Conservation (phyloP, 2,888 invertebrate genomes). For the Scaptomyza cyrtandrae region DNA sequence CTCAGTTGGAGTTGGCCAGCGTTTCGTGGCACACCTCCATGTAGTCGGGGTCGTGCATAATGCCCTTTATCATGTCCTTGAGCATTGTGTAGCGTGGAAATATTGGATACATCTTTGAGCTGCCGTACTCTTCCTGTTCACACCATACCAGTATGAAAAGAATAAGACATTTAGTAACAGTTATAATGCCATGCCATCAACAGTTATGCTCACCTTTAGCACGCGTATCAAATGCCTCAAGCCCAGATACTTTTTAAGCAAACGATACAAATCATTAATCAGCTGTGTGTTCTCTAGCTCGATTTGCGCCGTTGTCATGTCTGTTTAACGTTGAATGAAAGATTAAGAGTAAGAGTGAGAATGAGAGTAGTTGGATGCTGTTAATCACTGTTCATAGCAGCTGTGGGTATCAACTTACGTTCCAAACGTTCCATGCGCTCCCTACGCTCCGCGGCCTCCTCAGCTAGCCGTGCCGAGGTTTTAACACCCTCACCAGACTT, state of each 20-base stretch:
- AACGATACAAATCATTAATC: slow-evolving; percentile 95
- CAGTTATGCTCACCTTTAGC: slow-evolving; percentile 88
- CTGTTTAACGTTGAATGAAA: slow-evolving; percentile 85
- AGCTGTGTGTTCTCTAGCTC: slow-evolving; percentile 97
- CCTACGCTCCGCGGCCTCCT: slow-evolving; percentile 93
- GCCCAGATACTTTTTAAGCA: slow-evolving; percentile 96
- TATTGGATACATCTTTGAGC: slow-evolving; percentile 96
- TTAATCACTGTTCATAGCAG: slow-evolving; percentile 26
- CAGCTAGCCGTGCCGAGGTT: slow-evolving; percentile 92
- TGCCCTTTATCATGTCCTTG: slow-evolving; percentile 98
- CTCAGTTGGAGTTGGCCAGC: slow-evolving; percentile 87
- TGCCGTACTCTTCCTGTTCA: slow-evolving; percentile 93
- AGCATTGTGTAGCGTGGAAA: slow-evolving; percentile 97
- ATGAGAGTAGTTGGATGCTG: slow-evolving; percentile 1
- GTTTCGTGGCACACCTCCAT: slow-evolving; percentile 97
- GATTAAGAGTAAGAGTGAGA: background rate
- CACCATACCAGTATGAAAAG: slow-evolving; percentile 1
- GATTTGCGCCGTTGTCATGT: slow-evolving; percentile 96
- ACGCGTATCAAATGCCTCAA: slow-evolving; percentile 94
- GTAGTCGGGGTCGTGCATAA: slow-evolving; percentile 97
- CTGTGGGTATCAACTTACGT: slow-evolving; percentile 86
- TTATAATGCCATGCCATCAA: slow-evolving; percentile 16
- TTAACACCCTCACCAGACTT: slow-evolving; percentile 95
- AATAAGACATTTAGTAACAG: slow-evolving; percentile 16
- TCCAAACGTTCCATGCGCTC: slow-evolving; percentile 94